phyloP scores from a whole-genome alignment of 1,140 invertebrate genomes.

The Macrostomum lignano region DNA sequence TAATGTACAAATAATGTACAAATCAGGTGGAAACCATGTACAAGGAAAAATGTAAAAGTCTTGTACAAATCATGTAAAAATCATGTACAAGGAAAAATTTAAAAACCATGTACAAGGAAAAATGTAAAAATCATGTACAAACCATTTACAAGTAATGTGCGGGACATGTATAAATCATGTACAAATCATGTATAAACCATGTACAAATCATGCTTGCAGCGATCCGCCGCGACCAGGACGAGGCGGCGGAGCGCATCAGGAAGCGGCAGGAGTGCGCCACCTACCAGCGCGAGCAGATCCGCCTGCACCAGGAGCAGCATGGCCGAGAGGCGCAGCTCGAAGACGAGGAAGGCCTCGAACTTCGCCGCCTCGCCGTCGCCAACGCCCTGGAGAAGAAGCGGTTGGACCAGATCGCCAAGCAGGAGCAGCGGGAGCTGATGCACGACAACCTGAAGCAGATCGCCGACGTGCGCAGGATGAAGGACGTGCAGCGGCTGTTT shows the following conservation, averaged over 20 bases:
- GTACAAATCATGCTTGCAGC: constrained; percentile 5
- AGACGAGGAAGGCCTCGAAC: constrained; percentile 22
- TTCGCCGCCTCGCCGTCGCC: constrained; percentile 16
- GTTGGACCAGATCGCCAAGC: constrained; percentile 14
- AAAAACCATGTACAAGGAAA: no score
- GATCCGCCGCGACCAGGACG: constrained; percentile 15
- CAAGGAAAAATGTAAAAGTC: no score
- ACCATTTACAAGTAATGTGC: background rate
- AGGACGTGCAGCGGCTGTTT: constrained; percentile 12
- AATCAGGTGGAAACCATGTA: no score
- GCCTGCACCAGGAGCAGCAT: no score
- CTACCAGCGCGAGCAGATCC: no score
- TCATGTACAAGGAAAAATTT: no score
- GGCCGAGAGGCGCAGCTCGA: no score
- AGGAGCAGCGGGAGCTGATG: constrained; percentile 14
- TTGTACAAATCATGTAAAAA: no score
- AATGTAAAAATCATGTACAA: background rate
- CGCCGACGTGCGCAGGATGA: constrained; percentile 14
- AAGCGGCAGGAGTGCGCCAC: constrained; percentile 11
- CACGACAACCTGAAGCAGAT: constrained; percentile 17
- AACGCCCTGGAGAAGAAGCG: constrained; percentile 19
- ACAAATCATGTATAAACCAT: no score
- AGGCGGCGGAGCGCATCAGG: constrained; percentile 11
- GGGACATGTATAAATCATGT: no score
- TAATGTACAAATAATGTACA: no score